A percentile compares a stretch with the other conserved stretches of the same genome.
Evolutionary conservation across 2,113 vertebrate genomes (phyloP).

Genomic region (Takifugu flavidus): DNA sequence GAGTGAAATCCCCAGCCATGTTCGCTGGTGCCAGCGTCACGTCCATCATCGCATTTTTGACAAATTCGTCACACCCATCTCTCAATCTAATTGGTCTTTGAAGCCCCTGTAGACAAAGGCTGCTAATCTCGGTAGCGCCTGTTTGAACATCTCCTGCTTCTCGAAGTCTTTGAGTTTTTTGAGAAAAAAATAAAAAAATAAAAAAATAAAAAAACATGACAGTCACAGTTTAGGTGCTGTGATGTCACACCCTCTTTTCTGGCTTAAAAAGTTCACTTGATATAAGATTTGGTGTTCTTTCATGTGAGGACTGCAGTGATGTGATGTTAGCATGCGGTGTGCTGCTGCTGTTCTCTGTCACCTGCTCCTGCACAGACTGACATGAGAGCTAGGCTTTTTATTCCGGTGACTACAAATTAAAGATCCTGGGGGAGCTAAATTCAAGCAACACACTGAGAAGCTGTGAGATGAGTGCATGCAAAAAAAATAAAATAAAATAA

Average conservation of each 20-base stretch:
- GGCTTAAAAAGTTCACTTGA: slow-evolving; percentile 70
- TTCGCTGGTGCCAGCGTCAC: slow-evolving; percentile 49
- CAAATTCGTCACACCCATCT: slow-evolving; percentile 63
- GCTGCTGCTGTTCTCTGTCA: slow-evolving; percentile 70
- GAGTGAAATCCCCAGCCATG: slow-evolving; percentile 67
- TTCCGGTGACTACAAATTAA: slow-evolving; percentile 69
- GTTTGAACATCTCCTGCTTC: slow-evolving; percentile 52
- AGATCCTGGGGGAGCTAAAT: slow-evolving; percentile 48
- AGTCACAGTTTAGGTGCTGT: slow-evolving; percentile 71
- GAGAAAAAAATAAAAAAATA: too few species aligned
- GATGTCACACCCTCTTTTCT: slow-evolving; percentile 67
- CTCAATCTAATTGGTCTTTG: slow-evolving; percentile 70
- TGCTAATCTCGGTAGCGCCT: slow-evolving; percentile 52
- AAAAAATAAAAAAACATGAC: too few species aligned
- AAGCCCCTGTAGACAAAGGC: slow-evolving; percentile 62
- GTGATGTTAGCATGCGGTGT: slow-evolving; percentile 69
- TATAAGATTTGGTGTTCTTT: slow-evolving; percentile 71
- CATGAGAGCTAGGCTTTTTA: slow-evolving; percentile 59
- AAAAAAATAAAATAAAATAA: slow-evolving; percentile 11
- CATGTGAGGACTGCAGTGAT: slow-evolving; percentile 72
- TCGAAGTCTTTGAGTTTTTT: slow-evolving; percentile 46
- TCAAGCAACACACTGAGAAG: slow-evolving; percentile 54
- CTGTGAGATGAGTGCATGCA: not conserved
- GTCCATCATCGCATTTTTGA: slow-evolving; percentile 66
- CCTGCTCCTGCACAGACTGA: slow-evolving; percentile 65